Evolutionary conservation across 2,113 vertebrate genomes (phyloP).

Genomic region (Thryonomys swinderianus): DNA sequence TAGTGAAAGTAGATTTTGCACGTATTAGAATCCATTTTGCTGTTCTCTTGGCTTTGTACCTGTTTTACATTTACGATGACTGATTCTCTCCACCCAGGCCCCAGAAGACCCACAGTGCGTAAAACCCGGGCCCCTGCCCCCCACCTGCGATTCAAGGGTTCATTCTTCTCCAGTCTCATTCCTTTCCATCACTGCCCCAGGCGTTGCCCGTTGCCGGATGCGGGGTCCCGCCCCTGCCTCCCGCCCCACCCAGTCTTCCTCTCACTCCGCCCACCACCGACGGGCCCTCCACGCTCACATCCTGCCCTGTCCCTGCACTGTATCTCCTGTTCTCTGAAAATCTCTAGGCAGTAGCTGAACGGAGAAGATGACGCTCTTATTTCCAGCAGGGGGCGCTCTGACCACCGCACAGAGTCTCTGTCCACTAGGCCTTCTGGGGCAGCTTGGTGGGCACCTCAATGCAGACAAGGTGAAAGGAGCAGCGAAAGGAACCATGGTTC

Average conservation of each 20-base stretch:
- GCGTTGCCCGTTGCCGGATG: not conserved
- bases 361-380: not conserved
- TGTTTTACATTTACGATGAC: not conserved
- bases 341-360: not conserved
- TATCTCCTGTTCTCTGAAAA: not conserved
- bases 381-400: not conserved
- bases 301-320: not conserved
- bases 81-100: not conserved
- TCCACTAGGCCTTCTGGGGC: not conserved
- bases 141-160: not conserved
- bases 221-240: not conserved
- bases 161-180: not conserved
- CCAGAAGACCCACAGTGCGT: fast-evolving
- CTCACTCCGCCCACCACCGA: fast-evolving
- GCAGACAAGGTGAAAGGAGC: not conserved
- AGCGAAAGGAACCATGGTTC: not conserved
- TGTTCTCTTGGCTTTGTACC: not conserved
- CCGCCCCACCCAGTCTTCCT: not conserved
- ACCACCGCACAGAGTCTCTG: not conserved
- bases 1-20: not conserved
- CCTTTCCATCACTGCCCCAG: fast-evolving
- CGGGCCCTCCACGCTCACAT: fast-evolving
- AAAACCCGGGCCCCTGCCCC: fast-evolving
- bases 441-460: not conserved
- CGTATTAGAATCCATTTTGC: not conserved